These are phyloP conservation scores for Heteractis magnifica DNA, from an alignment of 92 coral and sea anemone genomes.

Conservation along the genomic window DNA sequence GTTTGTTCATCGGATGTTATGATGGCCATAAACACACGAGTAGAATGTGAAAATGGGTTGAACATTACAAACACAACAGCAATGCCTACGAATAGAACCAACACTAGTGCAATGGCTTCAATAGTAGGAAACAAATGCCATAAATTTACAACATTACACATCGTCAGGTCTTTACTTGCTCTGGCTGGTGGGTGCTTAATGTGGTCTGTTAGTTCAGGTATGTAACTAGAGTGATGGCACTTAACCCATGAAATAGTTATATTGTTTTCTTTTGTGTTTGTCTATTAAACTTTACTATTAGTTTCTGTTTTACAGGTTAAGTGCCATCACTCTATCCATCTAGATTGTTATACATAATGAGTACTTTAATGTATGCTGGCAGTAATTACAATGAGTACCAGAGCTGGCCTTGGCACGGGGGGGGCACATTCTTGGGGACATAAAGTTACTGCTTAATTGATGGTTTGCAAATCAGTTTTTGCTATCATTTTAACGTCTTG, in stretches of 20 bases:
- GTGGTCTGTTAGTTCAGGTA: conserved; percentile 97
- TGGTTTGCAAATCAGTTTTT: too few species aligned
- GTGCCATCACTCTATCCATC: too few species aligned
- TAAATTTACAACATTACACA: conserved; percentile 41
- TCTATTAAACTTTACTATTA: too few species aligned
- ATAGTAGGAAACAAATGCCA: conserved; percentile 16
- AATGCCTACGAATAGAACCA: neutral
- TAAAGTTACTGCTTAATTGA: too few species aligned
- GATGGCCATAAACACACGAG: conserved; percentile 34
- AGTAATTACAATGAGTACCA: too few species aligned
- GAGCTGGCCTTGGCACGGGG: too few species aligned
- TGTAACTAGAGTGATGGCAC: neutral
- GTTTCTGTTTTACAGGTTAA: too few species aligned
- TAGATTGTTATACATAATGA: too few species aligned
- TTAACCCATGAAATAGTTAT: too few species aligned
- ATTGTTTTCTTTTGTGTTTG: too few species aligned
- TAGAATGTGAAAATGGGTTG: neutral
- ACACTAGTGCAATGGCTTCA: neutral
- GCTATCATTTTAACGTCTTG: neutral
- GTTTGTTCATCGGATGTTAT: conserved; percentile 59
- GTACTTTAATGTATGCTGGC: too few species aligned
- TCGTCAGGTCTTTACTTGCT: conserved; percentile 59
- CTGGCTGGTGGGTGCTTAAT: conserved; percentile 77
- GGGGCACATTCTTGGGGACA: too few species aligned
- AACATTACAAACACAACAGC: neutral